Conservation (phyloP, 2,113 vertebrate genomes). For the Xerus inauris region DNA sequence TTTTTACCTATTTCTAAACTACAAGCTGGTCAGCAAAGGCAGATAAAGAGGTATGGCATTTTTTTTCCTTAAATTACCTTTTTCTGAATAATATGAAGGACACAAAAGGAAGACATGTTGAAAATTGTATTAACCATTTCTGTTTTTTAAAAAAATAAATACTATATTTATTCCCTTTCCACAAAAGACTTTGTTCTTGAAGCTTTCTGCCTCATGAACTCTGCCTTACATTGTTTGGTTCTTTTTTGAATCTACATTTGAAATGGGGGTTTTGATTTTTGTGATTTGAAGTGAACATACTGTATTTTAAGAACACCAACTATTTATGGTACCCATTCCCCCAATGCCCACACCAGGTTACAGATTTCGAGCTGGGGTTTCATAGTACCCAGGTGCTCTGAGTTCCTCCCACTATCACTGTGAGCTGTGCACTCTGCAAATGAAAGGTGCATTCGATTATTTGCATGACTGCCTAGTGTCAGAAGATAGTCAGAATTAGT, state of each 20-base stretch:
- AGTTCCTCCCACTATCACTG: too few relatives aligned
- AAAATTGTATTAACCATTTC: background rate
- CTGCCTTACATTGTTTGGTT: background rate
- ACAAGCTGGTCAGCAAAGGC: background rate
- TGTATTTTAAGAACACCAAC: background rate
- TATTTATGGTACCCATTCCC: background rate
- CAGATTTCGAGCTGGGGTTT: background rate
- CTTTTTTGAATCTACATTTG: background rate
- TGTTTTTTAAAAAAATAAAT: background rate
- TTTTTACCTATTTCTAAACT: background rate
- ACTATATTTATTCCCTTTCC: background rate
- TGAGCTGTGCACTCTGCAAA: background rate
- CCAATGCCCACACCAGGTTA: background rate
- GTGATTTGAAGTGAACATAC: background rate
- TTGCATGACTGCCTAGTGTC: background rate
- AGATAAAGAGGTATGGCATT: background rate
- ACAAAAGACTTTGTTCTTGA: background rate
- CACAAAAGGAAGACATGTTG: background rate
- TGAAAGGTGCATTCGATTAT: background rate
- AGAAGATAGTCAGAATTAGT: background rate
- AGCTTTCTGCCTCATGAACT: background rate
- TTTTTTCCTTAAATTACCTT: background rate
- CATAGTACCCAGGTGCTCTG: background rate
- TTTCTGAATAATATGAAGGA: conserved; percentile 27
- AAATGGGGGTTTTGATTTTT: background rate